phyloP scores from a whole-genome alignment of 2,113 vertebrate genomes.

The Coptodon bakossiorum region DNA sequence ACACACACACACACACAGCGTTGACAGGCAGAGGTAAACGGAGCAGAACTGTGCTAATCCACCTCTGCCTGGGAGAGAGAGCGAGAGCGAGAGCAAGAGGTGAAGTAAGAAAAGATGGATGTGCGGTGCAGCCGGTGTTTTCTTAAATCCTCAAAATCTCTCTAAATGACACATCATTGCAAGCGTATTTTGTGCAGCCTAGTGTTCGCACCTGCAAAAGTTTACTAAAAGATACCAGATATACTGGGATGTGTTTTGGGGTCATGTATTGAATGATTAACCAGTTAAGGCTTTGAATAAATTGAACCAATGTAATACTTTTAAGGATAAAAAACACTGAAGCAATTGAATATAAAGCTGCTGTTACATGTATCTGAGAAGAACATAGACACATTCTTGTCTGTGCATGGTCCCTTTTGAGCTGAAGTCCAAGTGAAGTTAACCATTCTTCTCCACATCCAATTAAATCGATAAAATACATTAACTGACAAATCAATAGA shows the following conservation, averaged over 20 bases:
- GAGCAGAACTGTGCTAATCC: conserved; percentile 85
- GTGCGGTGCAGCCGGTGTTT: conserved; percentile 9
- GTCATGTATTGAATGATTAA: background rate
- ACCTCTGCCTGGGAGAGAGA: conserved; percentile 60
- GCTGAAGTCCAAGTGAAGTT: background rate
- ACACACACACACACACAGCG: conserved; percentile 62
- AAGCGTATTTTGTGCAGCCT: background rate
- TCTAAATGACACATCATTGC: background rate
- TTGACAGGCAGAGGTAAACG: conserved; percentile 88
- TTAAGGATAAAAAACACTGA: background rate
- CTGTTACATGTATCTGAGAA: background rate
- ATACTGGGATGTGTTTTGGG: background rate
- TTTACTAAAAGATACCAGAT: background rate
- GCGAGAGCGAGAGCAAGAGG: conserved; percentile 7
- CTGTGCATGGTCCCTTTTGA: background rate
- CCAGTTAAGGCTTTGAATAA: background rate
- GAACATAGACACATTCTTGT: background rate
- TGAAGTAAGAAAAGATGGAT: conserved; percentile 17
- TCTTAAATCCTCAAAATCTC: conserved; percentile 2
- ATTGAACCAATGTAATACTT: background rate
- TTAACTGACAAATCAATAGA: background rate
- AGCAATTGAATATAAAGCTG: background rate
- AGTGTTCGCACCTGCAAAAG: background rate
- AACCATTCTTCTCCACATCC: background rate
- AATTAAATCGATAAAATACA: background rate